These are phyloP conservation scores for Dunckerocampus dactyliophorus DNA, from an alignment of 2,113 vertebrate species.

Conservation along the genomic window DNA sequence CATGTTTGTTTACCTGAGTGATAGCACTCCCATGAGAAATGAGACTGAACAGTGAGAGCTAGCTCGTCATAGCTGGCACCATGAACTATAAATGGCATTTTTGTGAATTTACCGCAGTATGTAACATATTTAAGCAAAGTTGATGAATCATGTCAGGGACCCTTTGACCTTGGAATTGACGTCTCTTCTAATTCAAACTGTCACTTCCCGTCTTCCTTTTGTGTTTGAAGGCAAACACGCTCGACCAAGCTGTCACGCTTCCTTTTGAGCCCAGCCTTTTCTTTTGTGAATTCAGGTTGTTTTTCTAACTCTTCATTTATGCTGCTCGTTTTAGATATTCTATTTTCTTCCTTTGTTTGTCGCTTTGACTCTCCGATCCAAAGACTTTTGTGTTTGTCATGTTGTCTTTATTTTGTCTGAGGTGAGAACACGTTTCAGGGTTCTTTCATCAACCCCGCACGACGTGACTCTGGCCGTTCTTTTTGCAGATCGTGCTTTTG, in stretches of 20 bases:
- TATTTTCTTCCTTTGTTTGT: conserved; percentile 29
- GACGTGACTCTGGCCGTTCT: conserved; percentile 22
- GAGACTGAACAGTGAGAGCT: too few species aligned
- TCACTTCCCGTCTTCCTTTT: background rate
- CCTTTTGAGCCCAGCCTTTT: background rate
- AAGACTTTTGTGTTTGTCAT: conserved; percentile 32
- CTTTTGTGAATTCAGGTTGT: conserved; percentile 20
- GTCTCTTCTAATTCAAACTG: background rate
- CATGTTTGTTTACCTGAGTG: too few species aligned
- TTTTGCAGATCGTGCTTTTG: conserved; percentile 21
- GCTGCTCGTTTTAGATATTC: conserved; percentile 13
- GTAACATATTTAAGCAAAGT: too few species aligned
- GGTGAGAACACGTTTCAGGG: conserved; percentile 6
- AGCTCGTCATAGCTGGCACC: too few species aligned
- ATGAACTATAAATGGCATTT: too few species aligned
- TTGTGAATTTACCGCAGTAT: too few species aligned
- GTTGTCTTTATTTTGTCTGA: background rate
- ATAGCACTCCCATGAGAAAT: too few species aligned
- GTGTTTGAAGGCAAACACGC: background rate
- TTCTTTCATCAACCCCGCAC: conserved; percentile 18
- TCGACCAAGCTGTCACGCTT: background rate
- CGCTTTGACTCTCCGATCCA: background rate
- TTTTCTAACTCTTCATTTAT: conserved; percentile 29
- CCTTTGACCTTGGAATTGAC: too few species aligned
- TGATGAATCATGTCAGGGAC: too few species aligned